Base-by-base conservation (phyloP, 2,113 vertebrate genomes). In the Dolichallabes microphthalmus region DNA sequence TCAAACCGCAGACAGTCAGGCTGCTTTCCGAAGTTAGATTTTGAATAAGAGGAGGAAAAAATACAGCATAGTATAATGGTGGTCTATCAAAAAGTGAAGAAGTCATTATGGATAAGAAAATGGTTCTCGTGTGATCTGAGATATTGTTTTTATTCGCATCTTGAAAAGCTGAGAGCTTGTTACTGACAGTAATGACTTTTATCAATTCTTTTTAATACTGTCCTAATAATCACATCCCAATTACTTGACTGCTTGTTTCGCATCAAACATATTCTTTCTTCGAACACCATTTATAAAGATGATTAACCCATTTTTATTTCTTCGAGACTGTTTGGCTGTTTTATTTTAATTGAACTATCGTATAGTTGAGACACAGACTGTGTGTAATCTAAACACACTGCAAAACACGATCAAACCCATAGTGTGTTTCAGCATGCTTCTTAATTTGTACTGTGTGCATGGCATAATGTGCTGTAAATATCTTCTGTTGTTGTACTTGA, bases 111-210 rank as follows among this genome's bases (percentile, higher is more conserved):
- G 60, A 15, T 55, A 77, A 58, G 84, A 85, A 80, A 85, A 80
- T 85, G 64, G n/a, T 68, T 60, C 55, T 80, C 52, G 15, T 52
- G 39, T 80, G 66, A 20, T 32, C 35, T 35, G n/a, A 12, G 27
- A 74, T 53, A 74, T 73, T 85, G 55, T 74, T 85, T 19, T 74
- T 79, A 45, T 81, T 61, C 55, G 35, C 32, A 80, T 64, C 2
- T 0, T 15, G 15, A 81, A 68, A 20, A 39, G 50, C 61, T 66
- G 20, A 55, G 25, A 85, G 35, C 66, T 61, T 17, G 80, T 53
- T 53, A 68, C 57, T 68, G 74, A 71, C 53, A 85, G 53, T 69
- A 79, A 79, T 76, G 82, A 76, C 83, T 79, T 85, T 78, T 85
- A 71, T 61, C 53, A 79, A 73, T 69, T 66, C 71, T 71, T 85